Percentiles rank a stretch among this genome's conserved stretches.
Evolutionary conservation across 1,140 invertebrate genomes (phyloP).

Genomic region (Andricus grossulariae): DNA sequence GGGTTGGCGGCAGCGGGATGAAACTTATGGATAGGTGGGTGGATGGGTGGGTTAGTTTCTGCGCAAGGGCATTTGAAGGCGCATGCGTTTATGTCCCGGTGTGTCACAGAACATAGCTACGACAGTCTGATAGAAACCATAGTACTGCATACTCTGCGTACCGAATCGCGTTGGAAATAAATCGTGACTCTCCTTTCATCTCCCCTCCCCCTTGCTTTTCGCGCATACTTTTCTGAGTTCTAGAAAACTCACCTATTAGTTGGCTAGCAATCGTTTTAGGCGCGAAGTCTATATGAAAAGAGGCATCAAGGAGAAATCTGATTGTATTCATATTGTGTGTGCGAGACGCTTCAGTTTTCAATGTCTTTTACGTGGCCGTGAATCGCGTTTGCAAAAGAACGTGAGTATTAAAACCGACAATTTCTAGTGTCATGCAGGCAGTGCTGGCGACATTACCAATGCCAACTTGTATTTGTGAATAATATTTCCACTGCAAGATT

Average conservation of each 20-base stretch:
- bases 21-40: slow-evolving; percentile 24
- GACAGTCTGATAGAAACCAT: slow-evolving; percentile 18
- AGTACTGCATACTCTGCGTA: slow-evolving; percentile 20
- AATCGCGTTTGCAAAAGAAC: background rate
- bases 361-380: slow-evolving; percentile 4
- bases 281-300: slow-evolving; percentile 46
- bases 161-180: slow-evolving; percentile 3
- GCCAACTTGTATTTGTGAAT: slow-evolving; percentile 10
- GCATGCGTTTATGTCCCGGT: slow-evolving; percentile 25
- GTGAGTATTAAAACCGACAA: background rate
- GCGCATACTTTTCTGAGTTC: background rate
- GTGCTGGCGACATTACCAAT: background rate
- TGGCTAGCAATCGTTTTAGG: background rate
- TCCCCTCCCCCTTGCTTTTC: background rate
- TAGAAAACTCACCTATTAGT: background rate
- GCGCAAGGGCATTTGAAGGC: slow-evolving; percentile 24
- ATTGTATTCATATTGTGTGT: background rate
- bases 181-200: background rate
- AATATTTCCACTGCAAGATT: background rate
- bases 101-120: slow-evolving; percentile 8
- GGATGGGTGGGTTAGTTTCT: slow-evolving; percentile 21
- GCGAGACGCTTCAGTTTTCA: background rate
- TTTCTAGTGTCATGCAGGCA: background rate
- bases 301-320: slow-evolving; percentile 42
- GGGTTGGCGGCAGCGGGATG: slow-evolving; percentile 1